phyloP scores from a whole-genome alignment of 2,888 invertebrate genomes.

The Nomada lathburiana region DNA sequence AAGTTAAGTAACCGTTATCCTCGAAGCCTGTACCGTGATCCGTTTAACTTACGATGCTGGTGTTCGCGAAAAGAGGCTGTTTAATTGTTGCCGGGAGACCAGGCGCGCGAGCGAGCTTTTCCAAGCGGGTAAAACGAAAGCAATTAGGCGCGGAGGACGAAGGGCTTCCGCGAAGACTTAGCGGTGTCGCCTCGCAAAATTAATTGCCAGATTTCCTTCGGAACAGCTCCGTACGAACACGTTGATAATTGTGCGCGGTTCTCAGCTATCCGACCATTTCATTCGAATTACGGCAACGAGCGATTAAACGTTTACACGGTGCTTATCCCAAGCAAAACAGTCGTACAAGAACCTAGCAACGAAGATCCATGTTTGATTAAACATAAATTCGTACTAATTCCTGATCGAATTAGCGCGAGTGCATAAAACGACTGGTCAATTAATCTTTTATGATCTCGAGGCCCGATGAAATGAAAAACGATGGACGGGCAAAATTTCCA shows the following conservation, averaged over 20 bases:
- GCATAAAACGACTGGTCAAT: too few relatives aligned
- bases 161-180: constrained; percentile 56
- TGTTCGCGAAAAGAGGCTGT: constrained; percentile 27
- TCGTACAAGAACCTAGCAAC: too few relatives aligned
- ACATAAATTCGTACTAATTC: too few relatives aligned
- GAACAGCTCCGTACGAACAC: neutral
- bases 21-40: constrained; percentile 19
- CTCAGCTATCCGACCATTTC: neutral
- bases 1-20: constrained; percentile 64
- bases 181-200: constrained; percentile 43
- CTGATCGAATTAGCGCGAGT: too few relatives aligned
- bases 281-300: too few relatives aligned
- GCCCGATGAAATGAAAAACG: too few relatives aligned
- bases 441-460: too few relatives aligned
- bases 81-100: constrained; percentile 38
- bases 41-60: constrained; percentile 18
- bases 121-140: constrained; percentile 37
- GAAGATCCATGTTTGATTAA: too few relatives aligned
- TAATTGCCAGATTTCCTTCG: constrained; percentile 44
- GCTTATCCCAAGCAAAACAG: too few relatives aligned
- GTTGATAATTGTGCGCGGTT: neutral
- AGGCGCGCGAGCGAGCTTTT: constrained; percentile 19
- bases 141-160: constrained; percentile 45
- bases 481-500: too few relatives aligned
- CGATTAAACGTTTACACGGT: too few relatives aligned